Evolutionary conservation across 2,888 invertebrate species (phyloP), one percentile per base, ranked within the genome.

Genomic region (Chalcis sispes): DNA sequence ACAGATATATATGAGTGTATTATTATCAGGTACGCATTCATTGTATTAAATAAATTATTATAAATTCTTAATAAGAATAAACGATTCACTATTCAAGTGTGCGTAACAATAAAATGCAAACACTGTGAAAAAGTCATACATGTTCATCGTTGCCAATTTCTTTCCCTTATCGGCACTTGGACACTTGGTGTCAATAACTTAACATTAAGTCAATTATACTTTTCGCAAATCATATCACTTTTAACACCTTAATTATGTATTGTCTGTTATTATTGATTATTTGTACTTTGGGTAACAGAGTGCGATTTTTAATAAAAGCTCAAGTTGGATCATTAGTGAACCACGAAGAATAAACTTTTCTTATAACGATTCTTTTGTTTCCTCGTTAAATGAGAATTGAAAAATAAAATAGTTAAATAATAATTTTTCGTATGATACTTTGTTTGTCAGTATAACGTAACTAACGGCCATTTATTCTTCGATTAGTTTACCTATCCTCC

Each of bases 91-190:
- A 29, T 18, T 69, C 25, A 69, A 64, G 56, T 64, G 69, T 67
- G 67, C 52, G 48, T 73, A 75, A 75, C 74, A 75, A 75, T 62
- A 69, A 69, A 75, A 64, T 61, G 46, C 25, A 75, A 69, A 69
- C 69, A 75, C 64, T 69, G 61, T 66, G 61, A 73, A 46, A 56
- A 72, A 72, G 27, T 66, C 20, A 72, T 69, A 75, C 74, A 75
- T 56, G 54, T 67, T 67, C 56, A 48, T 72, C 58, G 59, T 65
- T 65, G 65, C 72, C 58, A 66, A 72, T 50, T 58, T 58, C 7
- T 46, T 59, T 50, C 59, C 18, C 36, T 62, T 52, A 56, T 69
- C 29, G 40, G 58, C 66, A 73, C 61, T 73, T 66, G 40, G 48
- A 64, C 69, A 69, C 54, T 52, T 27, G 64, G 48, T 56, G 56